Evolutionary conservation across 2,113 vertebrate genomes (phyloP), one percentile per base, ranked within the genome.

Genomic region (Nesogale talazaci): DNA sequence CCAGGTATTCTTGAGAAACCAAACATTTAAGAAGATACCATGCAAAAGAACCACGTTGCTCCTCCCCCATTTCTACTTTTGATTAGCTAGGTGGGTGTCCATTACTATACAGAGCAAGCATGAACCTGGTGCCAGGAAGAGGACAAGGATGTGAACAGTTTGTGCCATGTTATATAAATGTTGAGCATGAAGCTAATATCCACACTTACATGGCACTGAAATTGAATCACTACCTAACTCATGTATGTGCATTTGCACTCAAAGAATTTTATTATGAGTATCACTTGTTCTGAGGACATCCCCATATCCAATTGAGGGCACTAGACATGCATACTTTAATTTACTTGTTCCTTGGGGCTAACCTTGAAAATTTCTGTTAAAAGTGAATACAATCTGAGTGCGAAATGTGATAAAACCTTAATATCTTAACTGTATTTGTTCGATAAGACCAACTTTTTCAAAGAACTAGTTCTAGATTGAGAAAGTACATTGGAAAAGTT

Each of bases 191-290:
- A 7, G 36, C 57, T 17, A 0, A 57, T 0, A 22, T 17, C 82
- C 38, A 0, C 0, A 2, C 40, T 23, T 27, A 0, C 2, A 46
- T 1, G 27, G 57, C 0, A 0, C 4, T 65, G 25, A 23, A 34
- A 17, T 0, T 0, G 34, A 46, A 2, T n/a, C 36, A 17, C 16
- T 67, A 16, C 23, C 29, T 9, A 36, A 38, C 52, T 67, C 3
- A 0, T 59, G 17, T 20, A 7, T 0, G 3, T 2, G 11, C n/a
- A 11, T 81, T 19, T 69, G 42, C 36, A 36, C 63, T 29, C 52
- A 69, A 61, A 69, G 14, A 38, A 29, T 29, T 10, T 25, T 74
- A 59, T 52, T 52, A 16, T 29, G 40, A 69, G 52, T 70, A 31
- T 4, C 20, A 23, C 0, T 1, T 0, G 1, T 17, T 38, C 14